A percentile compares a stretch with the other conserved stretches of the same genome.
These are phyloP conservation scores for Psilopsiagon aurifrons DNA, from an alignment of 2,113 vertebrate genomes.

Conservation along the genomic window DNA sequence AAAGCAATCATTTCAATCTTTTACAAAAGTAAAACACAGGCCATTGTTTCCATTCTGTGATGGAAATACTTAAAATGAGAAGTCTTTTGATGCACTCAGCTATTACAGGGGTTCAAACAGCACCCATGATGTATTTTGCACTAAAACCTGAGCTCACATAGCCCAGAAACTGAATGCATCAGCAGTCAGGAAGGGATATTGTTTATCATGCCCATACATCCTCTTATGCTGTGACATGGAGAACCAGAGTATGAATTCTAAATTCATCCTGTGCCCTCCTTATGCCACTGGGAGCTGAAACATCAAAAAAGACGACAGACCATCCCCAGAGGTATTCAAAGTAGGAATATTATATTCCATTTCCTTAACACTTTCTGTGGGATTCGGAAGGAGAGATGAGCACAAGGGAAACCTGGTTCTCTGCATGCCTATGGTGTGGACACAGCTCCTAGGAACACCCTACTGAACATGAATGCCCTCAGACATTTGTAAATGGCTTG, in stretches of 20 bases:
- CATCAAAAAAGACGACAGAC: background rate
- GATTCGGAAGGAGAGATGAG: background rate
- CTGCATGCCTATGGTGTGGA: background rate
- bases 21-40: background rate
- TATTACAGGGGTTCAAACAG: background rate
- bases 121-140: background rate
- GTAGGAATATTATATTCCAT: background rate
- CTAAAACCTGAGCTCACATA: background rate
- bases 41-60: constrained; percentile 13
- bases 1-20: constrained; percentile 5
- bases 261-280: background rate
- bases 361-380: background rate
- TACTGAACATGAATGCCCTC: background rate
- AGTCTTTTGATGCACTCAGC: background rate
- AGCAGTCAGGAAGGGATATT: background rate
- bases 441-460: background rate
- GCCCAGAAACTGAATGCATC: background rate
- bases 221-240: background rate
- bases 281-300: background rate
- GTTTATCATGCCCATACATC: background rate
- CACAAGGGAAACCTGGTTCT: background rate
- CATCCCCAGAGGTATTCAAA: background rate
- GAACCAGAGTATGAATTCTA: background rate
- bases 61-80: constrained; percentile 1
- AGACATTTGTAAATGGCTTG: background rate